Evolutionary conservation across 2,888 invertebrate genomes (phyloP), one percentile per base, ranked within the genome.

Genomic region (Drosophila tanythrix): DNA sequence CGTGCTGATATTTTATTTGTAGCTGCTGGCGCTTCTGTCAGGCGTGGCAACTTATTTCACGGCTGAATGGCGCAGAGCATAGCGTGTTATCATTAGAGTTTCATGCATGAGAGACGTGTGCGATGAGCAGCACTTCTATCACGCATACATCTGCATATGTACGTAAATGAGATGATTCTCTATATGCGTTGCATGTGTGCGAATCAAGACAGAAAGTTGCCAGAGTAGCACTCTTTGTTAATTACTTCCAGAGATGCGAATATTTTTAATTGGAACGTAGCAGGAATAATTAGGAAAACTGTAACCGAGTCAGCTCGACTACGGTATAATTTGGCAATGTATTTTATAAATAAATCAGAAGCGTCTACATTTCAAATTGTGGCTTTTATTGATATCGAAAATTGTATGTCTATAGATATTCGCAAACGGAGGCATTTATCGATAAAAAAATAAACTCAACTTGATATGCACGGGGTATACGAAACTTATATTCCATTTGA

Each of bases 1-100:
- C 56, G 57, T 65, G 56, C 62, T 78, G 78, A 61, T 79, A 79
- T 74, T 70, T 84, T 88, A 88, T 84, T 88, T 80, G 75, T 82
- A 82, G 65, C 64, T 46, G 46, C 46, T 46, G 21, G 46, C 21
- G 11, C 31, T 27, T 15, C 59, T 59, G 48, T 38, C 46, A 66
- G 46, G 58, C 51, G 51, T 59, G 60, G 62, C 71, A 73, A 72
- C 77, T 83, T 79, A 84, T 87, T 82, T 79, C 67, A 81, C 79
- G 76, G 82, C 66, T 81, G 79, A 87, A 59, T 70, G 78, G 38
- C 69, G 57, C 46, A 64, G 65, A 53, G 65, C 53, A 59, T 36
- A 51, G 33, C 70, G 36, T 58, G 64, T 53, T 70, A 71, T 74
- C 83, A 85, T 79, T 76, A 70, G 65, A 72, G 60, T 74, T 83